Percentiles rank a stretch among this genome's conserved stretches.
Conservation (phyloP, 2,888 invertebrate species). For the Blomia tropicalis region DNA sequence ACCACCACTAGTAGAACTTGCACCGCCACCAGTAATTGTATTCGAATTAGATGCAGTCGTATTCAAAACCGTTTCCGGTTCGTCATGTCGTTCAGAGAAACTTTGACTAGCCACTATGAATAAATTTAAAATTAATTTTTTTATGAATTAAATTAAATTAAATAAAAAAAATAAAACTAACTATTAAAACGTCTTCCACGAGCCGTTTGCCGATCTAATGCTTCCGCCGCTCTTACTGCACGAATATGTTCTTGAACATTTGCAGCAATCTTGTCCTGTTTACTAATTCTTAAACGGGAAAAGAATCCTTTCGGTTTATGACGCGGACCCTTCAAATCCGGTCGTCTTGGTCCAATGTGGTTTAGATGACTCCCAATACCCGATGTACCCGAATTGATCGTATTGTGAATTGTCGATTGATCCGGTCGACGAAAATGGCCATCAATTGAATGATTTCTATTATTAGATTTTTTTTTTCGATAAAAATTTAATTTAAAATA, state of each 20-base stretch:
- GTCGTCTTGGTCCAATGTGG: conserved; percentile 8
- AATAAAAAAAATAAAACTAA: background rate
- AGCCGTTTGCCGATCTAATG: conserved; percentile 29
- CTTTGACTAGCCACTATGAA: conserved; percentile 6
- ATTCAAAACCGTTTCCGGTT: background rate
- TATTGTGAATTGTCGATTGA: conserved; percentile 12
- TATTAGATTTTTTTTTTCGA: background rate
- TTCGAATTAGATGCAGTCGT: background rate
- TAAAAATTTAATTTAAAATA: background rate
- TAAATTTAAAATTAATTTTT: background rate
- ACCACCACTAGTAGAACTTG: background rate
- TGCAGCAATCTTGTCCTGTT: conserved; percentile 31
- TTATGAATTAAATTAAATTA: background rate
- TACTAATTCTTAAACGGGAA: conserved; percentile 29
- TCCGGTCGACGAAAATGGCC: conserved; percentile 24
- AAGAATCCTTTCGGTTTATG: conserved; percentile 25
- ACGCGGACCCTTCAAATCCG: background rate
- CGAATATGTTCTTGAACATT: conserved; percentile 30
- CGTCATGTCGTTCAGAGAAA: conserved; percentile 10
- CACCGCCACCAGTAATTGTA: background rate
- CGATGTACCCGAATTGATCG: conserved; percentile 4
- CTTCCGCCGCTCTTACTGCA: conserved; percentile 31
- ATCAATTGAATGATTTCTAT: conserved; percentile 30
- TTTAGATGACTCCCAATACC: background rate
- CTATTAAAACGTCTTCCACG: conserved; percentile 16